Evolutionary conservation across 2,797 vertebrate genomes (phyloP).

Genomic region (Anableps anableps): DNA sequence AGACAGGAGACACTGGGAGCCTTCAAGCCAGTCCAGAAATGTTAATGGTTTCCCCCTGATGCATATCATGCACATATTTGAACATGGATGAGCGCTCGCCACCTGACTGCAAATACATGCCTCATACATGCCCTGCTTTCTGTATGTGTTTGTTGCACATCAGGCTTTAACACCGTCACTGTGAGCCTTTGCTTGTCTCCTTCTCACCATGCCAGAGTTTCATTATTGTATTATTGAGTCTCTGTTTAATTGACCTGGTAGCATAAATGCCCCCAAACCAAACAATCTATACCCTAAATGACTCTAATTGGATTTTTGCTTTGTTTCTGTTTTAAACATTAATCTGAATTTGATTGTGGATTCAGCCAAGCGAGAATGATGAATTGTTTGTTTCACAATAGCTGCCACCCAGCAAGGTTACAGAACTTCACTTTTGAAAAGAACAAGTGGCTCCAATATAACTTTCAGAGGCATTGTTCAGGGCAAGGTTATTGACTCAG

Average conservation of each 20-base stretch:
- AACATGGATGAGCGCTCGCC: neutral
- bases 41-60: conserved; percentile 68
- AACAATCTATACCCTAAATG: conserved; percentile 72
- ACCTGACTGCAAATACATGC: conserved; percentile 31
- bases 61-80: conserved; percentile 72
- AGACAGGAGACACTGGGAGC: conserved; percentile 55
- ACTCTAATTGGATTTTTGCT: conserved; percentile 71
- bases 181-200: conserved; percentile 24
- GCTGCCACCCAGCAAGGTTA: conserved; percentile 69
- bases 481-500: conserved; percentile 24
- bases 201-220: conserved; percentile 46
- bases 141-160: neutral
- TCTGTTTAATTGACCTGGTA: conserved; percentile 74
- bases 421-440: conserved; percentile 45
- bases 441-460: conserved; percentile 1
- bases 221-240: conserved; percentile 77
- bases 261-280: conserved; percentile 74
- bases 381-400: conserved; percentile 66
- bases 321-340: conserved; percentile 73
- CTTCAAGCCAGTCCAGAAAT: conserved; percentile 76
- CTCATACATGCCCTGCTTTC: conserved; percentile 19
- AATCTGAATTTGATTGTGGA: conserved; percentile 75
- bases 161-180: conserved; percentile 41
- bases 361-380: conserved; percentile 72
- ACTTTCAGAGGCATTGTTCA: conserved; percentile 18